phyloP scores from a whole-genome alignment of 2,888 invertebrate genomes.

The Spodoptera picta region DNA sequence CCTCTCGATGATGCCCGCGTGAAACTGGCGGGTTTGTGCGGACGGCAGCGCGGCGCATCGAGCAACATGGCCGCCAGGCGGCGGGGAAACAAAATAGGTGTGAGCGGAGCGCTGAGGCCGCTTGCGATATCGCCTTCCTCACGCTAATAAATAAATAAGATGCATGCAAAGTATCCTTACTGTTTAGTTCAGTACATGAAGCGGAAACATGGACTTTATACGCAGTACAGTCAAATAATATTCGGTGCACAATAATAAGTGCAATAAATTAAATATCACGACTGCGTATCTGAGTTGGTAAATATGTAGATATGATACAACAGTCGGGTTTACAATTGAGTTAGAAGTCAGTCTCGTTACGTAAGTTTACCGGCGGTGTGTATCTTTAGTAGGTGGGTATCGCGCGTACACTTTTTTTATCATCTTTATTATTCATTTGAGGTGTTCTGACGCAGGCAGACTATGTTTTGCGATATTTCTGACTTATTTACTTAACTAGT shows the following conservation, averaged over 20 bases:
- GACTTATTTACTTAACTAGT: slow-evolving; percentile 13
- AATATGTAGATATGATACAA: slow-evolving; percentile 53
- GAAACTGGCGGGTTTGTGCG: slow-evolving; percentile 79
- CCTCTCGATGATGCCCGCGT: slow-evolving; percentile 81
- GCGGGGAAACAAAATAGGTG: slow-evolving; percentile 80
- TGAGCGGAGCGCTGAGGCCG: slow-evolving; percentile 68
- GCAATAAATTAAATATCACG: slow-evolving; percentile 20
- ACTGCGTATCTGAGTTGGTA: slow-evolving; percentile 37
- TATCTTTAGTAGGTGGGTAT: slow-evolving; percentile 45
- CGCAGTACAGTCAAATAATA: slow-evolving; percentile 11
- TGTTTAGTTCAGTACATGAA: slow-evolving; percentile 15
- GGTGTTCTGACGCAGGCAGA: slow-evolving; percentile 30
- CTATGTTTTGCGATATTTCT: slow-evolving; percentile 28
- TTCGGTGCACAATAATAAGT: slow-evolving; percentile 19
- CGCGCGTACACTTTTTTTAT: slow-evolving; percentile 32
- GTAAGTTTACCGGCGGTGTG: slow-evolving; percentile 49
- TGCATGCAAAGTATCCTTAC: slow-evolving; percentile 64
- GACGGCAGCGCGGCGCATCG: slow-evolving; percentile 69
- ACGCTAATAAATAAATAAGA: slow-evolving; percentile 84
- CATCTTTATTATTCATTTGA: slow-evolving; percentile 44
- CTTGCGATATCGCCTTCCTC: slow-evolving; percentile 76
- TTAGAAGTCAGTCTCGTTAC: slow-evolving; percentile 49
- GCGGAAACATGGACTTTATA: slow-evolving; percentile 14
- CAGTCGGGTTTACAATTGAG: slow-evolving; percentile 53
- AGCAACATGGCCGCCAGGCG: slow-evolving; percentile 78